Percentiles rank a stretch among this genome's conserved stretches.
Evolutionary conservation across 1,140 invertebrate species (phyloP).

Genomic region (Plodia interpunctella): DNA sequence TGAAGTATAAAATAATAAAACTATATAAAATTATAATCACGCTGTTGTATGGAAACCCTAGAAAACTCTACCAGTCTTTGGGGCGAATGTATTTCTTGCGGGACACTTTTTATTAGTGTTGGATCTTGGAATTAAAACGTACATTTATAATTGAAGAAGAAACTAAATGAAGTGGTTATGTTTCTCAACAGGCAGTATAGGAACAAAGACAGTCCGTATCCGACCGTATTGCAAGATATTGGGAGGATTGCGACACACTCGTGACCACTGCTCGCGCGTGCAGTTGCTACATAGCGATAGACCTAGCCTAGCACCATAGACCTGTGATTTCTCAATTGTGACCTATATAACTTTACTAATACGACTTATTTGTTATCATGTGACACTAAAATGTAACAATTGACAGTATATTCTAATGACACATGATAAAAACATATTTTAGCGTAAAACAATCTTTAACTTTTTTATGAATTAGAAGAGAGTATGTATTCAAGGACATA

Average conservation of each 20-base stretch:
- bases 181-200: conserved; percentile 9
- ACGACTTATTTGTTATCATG: no score
- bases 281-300: conserved; percentile 32
- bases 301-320: conserved; percentile 13
- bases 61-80: not conserved
- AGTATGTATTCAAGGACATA: no score
- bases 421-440: no score
- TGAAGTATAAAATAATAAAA: conserved; percentile 7
- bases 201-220: conserved; percentile 34
- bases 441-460: no score
- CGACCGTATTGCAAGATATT: conserved; percentile 37
- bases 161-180: conserved; percentile 5
- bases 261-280: conserved; percentile 39
- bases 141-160: conserved; percentile 15
- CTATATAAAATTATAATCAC: conserved; percentile 14
- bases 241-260: conserved; percentile 45
- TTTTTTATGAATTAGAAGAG: no score
- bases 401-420: no score
- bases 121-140: not conserved
- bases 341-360: not conserved
- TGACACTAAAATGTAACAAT: no score
- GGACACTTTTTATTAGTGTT: not conserved
- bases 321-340: conserved; percentile 12
- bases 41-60: not conserved
- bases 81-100: no score